These are phyloP conservation scores for Tarsius wallacei DNA, from an alignment of 2,797 vertebrate genomes.

Conservation along the genomic window DNA sequence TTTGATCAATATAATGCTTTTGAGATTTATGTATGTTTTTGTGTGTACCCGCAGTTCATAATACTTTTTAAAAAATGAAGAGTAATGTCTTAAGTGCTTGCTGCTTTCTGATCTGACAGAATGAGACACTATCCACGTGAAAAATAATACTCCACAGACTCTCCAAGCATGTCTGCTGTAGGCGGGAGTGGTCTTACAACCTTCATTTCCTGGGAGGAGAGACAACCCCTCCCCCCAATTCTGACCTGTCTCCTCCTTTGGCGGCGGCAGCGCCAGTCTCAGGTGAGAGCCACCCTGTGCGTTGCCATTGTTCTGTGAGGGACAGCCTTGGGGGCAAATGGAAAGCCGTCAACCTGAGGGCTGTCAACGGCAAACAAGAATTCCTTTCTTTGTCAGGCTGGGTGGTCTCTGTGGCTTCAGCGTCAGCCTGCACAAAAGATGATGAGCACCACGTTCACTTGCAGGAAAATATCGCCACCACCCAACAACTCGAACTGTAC, in stretches of 20 bases:
- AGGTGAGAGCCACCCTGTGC: conserved; percentile 85
- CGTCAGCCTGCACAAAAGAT: conserved; percentile 83
- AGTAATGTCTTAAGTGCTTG: neutral
- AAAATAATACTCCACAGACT: neutral
- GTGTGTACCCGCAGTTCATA: neutral
- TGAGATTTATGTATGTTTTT: neutral
- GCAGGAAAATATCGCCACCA: conserved; percentile 78
- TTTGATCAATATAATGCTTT: neutral
- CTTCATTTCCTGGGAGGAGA: neutral
- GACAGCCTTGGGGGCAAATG: conserved; percentile 87
- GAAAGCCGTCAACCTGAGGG: conserved; percentile 82
- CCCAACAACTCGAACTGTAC: conserved; percentile 63
- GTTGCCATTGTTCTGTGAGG: conserved; percentile 87
- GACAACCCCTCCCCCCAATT: neutral
- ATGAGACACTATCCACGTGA: neutral
- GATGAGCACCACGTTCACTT: conserved; percentile 71
- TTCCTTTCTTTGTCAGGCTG: conserved; percentile 89
- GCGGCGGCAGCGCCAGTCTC: conserved; percentile 68
- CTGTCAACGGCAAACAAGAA: conserved; percentile 89
- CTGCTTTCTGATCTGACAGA: neutral
- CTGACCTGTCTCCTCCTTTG: conserved; percentile 41
- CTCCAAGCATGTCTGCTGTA: neutral
- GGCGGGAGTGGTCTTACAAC: neutral
- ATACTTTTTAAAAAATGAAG: neutral
- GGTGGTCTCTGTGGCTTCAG: conserved; percentile 90